Evolutionary conservation across 64 coral and sea anemone species (phyloP).

Genomic region (Astreopora myriophthalma): DNA sequence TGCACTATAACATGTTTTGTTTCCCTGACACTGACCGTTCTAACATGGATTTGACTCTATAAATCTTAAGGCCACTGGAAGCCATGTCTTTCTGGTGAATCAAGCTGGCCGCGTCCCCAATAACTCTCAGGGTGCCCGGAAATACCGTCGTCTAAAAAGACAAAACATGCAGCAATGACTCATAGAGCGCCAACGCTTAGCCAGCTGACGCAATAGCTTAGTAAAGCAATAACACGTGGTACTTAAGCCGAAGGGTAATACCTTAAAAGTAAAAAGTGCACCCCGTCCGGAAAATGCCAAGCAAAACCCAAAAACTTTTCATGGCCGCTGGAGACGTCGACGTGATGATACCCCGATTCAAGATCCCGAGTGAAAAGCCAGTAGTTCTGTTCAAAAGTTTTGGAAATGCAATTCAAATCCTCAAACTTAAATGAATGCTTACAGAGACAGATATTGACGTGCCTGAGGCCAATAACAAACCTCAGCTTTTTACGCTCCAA

Average conservation of each 20-base stretch:
- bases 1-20: too few relatives aligned
- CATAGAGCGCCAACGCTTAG: too few relatives aligned
- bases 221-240: constrained; percentile 10
- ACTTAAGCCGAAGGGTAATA: constrained; percentile 45
- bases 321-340: constrained; percentile 32
- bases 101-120: too few relatives aligned
- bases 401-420: constrained; percentile 39
- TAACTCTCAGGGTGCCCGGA: too few relatives aligned
- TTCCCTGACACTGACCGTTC: too few relatives aligned
- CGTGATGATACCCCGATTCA: constrained; percentile 7
- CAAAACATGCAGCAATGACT: constrained; percentile 22
- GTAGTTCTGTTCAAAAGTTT: background rate
- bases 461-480: constrained; percentile 60
- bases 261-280: constrained; percentile 34
- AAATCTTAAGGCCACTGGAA: background rate
- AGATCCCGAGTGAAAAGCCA: constrained; percentile 54
- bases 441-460: constrained; percentile 37
- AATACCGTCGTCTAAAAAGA: constrained; percentile 13
- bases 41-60: too few relatives aligned
- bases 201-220: too few relatives aligned
- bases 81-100: background rate
- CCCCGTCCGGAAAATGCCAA: background rate
- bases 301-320: constrained; percentile 46
- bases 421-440: constrained; percentile 51
- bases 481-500: constrained; percentile 53